phyloP scores from a whole-genome alignment of 1,140 invertebrate genomes.

The Ganaspis sp. region DNA sequence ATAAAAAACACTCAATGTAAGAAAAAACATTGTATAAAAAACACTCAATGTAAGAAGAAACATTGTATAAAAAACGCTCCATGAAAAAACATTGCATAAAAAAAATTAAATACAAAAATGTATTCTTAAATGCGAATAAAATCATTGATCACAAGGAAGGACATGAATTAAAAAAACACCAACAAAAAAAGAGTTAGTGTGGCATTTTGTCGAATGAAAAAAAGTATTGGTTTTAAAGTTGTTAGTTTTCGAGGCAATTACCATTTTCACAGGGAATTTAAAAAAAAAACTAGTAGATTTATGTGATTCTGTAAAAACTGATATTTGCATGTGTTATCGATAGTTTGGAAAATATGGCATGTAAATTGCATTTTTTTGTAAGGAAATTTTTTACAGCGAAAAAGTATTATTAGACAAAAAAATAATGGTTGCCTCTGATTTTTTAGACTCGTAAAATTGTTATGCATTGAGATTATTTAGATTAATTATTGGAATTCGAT shows the following conservation, averaged over 20 bases:
- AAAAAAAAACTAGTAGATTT: not conserved
- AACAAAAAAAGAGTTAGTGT: too few species aligned
- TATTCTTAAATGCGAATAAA: too few species aligned
- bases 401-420: not conserved
- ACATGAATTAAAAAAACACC: too few species aligned
- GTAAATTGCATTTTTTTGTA: not conserved
- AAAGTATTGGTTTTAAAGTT: too few species aligned
- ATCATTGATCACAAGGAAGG: too few species aligned
- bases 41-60: too few species aligned
- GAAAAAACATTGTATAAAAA: too few species aligned
- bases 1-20: too few species aligned
- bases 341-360: slow-evolving; percentile 1
- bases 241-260: not conserved
- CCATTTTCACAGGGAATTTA: not conserved
- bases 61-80: too few species aligned
- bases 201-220: too few species aligned
- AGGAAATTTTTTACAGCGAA: not conserved
- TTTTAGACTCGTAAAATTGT: not conserved
- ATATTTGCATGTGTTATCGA: slow-evolving; percentile 13
- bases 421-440: not conserved
- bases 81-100: too few species aligned
- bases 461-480: not conserved
- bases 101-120: too few species aligned
- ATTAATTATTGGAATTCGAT: not conserved
- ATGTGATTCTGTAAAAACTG: not conserved